These are phyloP conservation scores for Aegithalos caudatus DNA, from an alignment of 2,113 vertebrate genomes.

Conservation along the genomic window DNA sequence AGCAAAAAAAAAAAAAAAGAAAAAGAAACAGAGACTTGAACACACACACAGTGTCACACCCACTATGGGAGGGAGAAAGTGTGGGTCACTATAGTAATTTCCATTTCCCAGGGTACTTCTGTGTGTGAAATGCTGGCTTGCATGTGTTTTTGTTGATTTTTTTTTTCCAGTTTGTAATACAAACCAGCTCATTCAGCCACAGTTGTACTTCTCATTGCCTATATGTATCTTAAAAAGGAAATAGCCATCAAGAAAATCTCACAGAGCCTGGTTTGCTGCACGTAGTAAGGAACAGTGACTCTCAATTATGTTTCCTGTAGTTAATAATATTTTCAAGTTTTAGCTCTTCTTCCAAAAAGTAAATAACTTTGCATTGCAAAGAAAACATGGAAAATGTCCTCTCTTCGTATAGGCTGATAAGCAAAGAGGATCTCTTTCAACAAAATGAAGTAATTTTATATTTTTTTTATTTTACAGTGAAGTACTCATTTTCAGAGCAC, in stretches of 20 bases:
- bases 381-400: neutral
- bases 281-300: neutral
- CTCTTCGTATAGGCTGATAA: neutral
- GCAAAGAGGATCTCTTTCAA: neutral
- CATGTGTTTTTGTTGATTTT: too few relatives aligned
- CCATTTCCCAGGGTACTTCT: neutral
- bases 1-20: slow-evolving; percentile 2
- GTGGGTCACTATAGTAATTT: neutral
- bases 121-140: neutral
- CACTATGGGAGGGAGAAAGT: slow-evolving; percentile 28
- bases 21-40: neutral
- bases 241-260: neutral
- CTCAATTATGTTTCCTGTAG: neutral
- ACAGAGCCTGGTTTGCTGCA: neutral
- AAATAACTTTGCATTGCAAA: neutral
- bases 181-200: neutral
- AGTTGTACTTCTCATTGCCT: neutral
- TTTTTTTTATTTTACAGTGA: neutral
- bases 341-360: neutral
- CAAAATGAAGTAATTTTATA: neutral
- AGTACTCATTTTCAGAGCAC: neutral
- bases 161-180: neutral
- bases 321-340: neutral
- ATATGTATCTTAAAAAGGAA: neutral
- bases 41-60: slow-evolving; percentile 40